phyloP scores from a whole-genome alignment of 2,797 vertebrate species.

The Lepus townsendii region DNA sequence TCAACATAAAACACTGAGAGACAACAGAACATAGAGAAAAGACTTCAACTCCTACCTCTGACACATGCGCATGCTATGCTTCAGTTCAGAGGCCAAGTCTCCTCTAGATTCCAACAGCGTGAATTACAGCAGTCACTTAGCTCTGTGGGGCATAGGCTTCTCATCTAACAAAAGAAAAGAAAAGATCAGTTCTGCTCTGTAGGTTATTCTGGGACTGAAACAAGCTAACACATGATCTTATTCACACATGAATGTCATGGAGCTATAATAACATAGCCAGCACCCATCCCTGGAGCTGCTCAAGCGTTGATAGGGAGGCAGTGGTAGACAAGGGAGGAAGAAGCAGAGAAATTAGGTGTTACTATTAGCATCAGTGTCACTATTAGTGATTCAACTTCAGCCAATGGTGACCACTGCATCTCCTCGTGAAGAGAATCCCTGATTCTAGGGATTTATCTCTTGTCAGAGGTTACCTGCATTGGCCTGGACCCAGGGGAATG shows the following conservation, averaged over 20 bases:
- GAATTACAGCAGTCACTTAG: background rate
- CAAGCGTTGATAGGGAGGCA: background rate
- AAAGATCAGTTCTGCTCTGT: background rate
- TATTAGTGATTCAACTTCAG: background rate
- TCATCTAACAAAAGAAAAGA: background rate
- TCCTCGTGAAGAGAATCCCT: background rate
- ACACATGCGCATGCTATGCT: background rate
- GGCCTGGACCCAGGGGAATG: background rate
- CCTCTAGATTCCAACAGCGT: background rate
- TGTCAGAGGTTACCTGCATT: background rate
- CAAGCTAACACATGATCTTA: background rate
- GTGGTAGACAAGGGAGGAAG: background rate
- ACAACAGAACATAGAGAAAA: background rate
- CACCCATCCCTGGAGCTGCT: background rate
- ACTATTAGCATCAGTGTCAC: background rate
- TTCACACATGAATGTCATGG: background rate
- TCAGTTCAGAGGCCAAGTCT: background rate
- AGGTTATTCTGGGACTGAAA: slow-evolving; percentile 30
- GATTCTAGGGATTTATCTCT: slow-evolving; percentile 10
- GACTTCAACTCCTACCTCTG: too few relatives aligned
- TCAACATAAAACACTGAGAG: background rate
- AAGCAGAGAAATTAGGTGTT: background rate
- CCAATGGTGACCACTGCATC: background rate
- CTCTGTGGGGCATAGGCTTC: background rate
- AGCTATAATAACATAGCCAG: background rate